Conservation (phyloP, 2,113 vertebrate genomes). For the Catharus bicknelli region DNA sequence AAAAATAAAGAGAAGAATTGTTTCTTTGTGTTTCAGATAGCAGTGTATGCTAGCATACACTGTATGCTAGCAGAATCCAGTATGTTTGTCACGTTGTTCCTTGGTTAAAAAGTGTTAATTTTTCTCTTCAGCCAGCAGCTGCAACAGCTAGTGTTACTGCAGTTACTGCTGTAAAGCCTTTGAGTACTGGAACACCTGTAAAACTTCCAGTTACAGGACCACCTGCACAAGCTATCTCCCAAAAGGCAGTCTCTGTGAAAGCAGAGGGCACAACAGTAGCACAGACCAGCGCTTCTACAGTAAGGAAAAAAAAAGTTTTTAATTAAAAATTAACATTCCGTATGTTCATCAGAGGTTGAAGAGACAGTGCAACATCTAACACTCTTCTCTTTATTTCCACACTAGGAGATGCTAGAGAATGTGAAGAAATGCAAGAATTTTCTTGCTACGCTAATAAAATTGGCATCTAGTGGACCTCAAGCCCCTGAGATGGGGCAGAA, state of each 20-base stretch:
- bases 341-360: slow-evolving; percentile 45
- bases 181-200: slow-evolving; percentile 65
- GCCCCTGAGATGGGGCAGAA: slow-evolving; percentile 88
- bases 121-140: slow-evolving; percentile 71
- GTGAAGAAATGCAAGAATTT: slow-evolving; percentile 99
- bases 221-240: slow-evolving; percentile 41
- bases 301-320: slow-evolving; percentile 61
- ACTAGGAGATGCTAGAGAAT: slow-evolving; percentile 88
- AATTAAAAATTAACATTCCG: slow-evolving; percentile 36
- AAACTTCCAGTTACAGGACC: slow-evolving; percentile 67
- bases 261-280: slow-evolving; percentile 58
- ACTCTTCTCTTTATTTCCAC: slow-evolving; percentile 19
- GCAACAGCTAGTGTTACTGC: slow-evolving; percentile 60
- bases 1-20: neutral
- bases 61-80: neutral
- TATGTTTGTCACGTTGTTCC: slow-evolving; percentile 20
- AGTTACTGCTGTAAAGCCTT: slow-evolving; percentile 63
- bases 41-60: neutral
- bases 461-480: slow-evolving; percentile 88
- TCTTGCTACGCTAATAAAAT: slow-evolving; percentile 91
- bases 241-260: slow-evolving; percentile 58
- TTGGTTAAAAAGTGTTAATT: slow-evolving; percentile 49
- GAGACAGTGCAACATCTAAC: slow-evolving; percentile 6
- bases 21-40: neutral
- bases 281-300: slow-evolving; percentile 66